Conservation (phyloP, 2,888 invertebrate species). For the Calameuta filiformis region DNA sequence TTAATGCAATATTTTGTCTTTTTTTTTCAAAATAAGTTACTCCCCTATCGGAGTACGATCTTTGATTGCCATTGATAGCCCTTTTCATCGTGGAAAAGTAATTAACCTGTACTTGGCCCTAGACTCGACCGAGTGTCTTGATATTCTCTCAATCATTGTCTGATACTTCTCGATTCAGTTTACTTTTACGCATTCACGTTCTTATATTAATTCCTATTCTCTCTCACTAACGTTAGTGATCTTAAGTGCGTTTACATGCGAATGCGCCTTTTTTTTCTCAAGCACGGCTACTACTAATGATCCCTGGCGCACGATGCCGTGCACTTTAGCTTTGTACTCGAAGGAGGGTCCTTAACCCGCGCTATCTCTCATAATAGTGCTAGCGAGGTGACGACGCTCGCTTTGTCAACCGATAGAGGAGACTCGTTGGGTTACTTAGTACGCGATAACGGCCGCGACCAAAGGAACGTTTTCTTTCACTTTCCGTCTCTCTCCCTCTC, state of each 20-base stretch:
- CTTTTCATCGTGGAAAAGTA: not conserved
- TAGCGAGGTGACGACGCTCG: conserved; percentile 36
- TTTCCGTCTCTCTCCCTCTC: not conserved
- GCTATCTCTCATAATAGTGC: conserved; percentile 40
- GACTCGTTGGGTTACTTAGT: conserved; percentile 37
- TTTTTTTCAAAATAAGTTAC: not conserved
- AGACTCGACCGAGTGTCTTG: too few relatives aligned
- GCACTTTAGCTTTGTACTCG: not conserved
- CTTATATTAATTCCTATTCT: not conserved
- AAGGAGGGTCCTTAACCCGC: conserved; percentile 37
- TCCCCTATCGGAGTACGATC: not conserved
- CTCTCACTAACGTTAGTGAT: not conserved
- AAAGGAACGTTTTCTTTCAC: not conserved
- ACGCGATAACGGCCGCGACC: not conserved
- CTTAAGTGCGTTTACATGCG: not conserved
- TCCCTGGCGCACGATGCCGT: not conserved
- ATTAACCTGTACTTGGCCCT: not conserved
- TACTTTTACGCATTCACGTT: not conserved
- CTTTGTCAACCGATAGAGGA: conserved; percentile 44
- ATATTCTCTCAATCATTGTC: not conserved
- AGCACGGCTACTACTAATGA: not conserved
- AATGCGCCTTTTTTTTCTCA: not conserved
- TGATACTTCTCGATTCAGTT: not conserved
- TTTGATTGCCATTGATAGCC: not conserved
- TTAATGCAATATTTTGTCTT: not conserved